Evolutionary conservation across 2,797 vertebrate genomes (phyloP).

Genomic region (Meriones psammophilus): DNA sequence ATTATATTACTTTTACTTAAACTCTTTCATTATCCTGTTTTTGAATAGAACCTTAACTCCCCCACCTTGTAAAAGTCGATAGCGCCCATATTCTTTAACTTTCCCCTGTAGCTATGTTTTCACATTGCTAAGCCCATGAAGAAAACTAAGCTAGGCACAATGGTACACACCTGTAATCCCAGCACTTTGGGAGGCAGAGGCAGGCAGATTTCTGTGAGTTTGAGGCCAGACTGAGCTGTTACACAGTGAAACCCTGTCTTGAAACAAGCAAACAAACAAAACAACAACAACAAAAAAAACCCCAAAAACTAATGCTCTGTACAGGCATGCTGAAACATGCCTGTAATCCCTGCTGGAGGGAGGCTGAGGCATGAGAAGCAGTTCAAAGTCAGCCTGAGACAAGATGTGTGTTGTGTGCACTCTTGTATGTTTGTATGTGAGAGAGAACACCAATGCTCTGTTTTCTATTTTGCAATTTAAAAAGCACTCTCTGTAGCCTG

Average conservation of each 20-base stretch:
- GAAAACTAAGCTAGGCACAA: not conserved
- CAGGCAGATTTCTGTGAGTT: not conserved
- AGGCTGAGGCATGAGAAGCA: not conserved
- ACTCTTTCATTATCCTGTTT: slow-evolving; percentile 35
- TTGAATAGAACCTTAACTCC: slow-evolving; percentile 30
- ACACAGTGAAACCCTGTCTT: no score
- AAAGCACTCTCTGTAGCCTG: not conserved
- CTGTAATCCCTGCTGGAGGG: not conserved
- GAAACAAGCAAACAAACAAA: no score
- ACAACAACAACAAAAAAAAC: no score
- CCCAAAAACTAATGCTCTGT: no score
- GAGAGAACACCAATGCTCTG: not conserved
- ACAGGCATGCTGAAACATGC: not conserved
- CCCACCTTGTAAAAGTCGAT: slow-evolving; percentile 38
- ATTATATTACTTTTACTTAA: slow-evolving; percentile 50
- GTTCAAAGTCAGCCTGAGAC: not conserved
- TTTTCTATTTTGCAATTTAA: slow-evolving; percentile 5
- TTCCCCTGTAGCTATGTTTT: not conserved
- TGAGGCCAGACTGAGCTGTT: not conserved
- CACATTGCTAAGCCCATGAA: slow-evolving; percentile 17
- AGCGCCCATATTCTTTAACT: not conserved
- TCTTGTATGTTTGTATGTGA: not conserved
- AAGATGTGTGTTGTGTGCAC: not conserved
- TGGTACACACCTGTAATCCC: not conserved
- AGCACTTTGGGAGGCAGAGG: not conserved